Evolutionary conservation across 1,140 invertebrate species (phyloP).

Genomic region (Neomicropteryx cornuta): DNA sequence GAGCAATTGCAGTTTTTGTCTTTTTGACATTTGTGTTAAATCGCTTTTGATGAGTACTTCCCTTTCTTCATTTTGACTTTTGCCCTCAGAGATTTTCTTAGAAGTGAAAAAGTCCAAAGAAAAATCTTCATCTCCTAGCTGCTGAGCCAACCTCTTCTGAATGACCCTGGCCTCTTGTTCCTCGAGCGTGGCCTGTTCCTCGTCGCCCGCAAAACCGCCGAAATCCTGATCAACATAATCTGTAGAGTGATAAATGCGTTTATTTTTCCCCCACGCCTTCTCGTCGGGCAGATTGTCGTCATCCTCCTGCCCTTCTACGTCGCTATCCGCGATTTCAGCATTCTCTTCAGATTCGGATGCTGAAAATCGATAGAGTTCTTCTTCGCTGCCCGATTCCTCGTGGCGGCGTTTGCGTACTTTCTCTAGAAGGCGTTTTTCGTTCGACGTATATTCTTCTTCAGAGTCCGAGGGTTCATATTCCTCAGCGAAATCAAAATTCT

Average conservation of each 20-base stretch:
- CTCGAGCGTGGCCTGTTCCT: constrained; percentile 66
- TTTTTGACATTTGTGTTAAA: constrained; percentile 59
- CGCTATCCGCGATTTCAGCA: constrained; percentile 48
- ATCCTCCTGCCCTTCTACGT: constrained; percentile 58
- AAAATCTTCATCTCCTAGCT: constrained; percentile 75
- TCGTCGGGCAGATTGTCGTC: constrained; percentile 61
- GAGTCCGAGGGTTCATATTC: constrained; percentile 56
- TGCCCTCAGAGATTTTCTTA: constrained; percentile 23
- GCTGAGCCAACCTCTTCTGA: constrained; percentile 63
- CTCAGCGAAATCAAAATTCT: constrained; percentile 30
- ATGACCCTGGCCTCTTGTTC: constrained; percentile 77
- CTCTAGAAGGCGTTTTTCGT: constrained; percentile 49
- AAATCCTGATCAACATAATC: constrained; percentile 84
- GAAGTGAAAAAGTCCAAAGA: constrained; percentile 50
- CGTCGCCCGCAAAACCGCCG: constrained; percentile 58
- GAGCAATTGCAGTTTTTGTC: constrained; percentile 63
- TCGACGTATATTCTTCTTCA: constrained; percentile 55
- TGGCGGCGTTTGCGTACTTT: constrained; percentile 44
- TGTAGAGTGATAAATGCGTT: constrained; percentile 68
- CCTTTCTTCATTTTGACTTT: constrained; percentile 25
- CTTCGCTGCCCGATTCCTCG: constrained; percentile 47
- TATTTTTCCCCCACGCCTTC: constrained; percentile 78
- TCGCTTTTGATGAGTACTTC: constrained; percentile 56
- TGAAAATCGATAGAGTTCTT: constrained; percentile 54
- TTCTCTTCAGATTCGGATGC: constrained; percentile 42